Conservation (phyloP, 1,140 invertebrate species). For the Sycobia sp. region DNA sequence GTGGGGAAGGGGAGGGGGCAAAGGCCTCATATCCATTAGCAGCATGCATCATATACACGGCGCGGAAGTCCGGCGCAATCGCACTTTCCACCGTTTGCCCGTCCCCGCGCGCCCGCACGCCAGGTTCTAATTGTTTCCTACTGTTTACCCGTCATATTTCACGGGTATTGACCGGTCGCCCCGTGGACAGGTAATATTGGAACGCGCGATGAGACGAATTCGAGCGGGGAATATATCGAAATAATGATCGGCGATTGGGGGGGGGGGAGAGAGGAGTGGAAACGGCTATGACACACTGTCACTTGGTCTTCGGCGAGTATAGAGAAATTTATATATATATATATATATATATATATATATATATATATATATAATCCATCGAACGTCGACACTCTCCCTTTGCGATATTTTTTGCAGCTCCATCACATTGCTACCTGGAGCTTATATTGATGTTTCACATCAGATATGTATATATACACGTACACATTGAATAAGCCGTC, state of each 20-base stretch:
- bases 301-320: no score
- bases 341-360: no score
- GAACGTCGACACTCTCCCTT: no score
- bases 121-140: conserved; percentile 34
- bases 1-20: conserved; percentile 7
- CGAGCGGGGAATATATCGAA: conserved; percentile 13
- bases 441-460: no score
- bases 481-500: conserved; percentile 7
- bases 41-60: conserved; percentile 21
- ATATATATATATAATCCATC: no score
- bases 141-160: conserved; percentile 32
- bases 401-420: no score
- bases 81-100: conserved; percentile 29
- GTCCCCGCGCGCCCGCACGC: no score
- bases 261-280: no score
- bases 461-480: no score
- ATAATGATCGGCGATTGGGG: conserved; percentile 7
- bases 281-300: no score
- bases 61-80: conserved; percentile 25
- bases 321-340: no score
- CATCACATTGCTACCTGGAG: no score
- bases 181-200: conserved; percentile 25
- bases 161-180: conserved; percentile 23
- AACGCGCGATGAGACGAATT: conserved; percentile 14
- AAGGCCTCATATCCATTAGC: conserved; percentile 32